Conservation (phyloP, 1,140 invertebrate genomes). For the Danaus plexippus region DNA sequence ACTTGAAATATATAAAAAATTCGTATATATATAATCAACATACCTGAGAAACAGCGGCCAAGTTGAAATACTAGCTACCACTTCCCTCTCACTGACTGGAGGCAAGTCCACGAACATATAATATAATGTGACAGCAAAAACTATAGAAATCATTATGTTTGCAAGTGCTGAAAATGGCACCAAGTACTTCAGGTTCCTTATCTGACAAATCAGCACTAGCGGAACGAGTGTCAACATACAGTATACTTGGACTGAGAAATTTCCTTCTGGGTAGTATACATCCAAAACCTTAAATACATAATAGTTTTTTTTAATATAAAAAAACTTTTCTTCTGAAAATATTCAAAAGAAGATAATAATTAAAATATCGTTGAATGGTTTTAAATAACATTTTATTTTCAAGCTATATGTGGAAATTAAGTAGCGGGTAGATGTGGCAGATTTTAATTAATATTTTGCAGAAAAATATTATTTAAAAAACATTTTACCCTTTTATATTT, state of each 20-base stretch:
- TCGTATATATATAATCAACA: slow-evolving; percentile 5
- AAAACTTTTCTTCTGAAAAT: too few species aligned
- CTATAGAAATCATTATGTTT: slow-evolving; percentile 77
- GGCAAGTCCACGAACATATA: slow-evolving; percentile 77
- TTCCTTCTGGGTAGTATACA: slow-evolving; percentile 43
- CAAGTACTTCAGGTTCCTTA: slow-evolving; percentile 80
- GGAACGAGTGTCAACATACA: slow-evolving; percentile 75
- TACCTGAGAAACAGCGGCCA: slow-evolving; percentile 79
- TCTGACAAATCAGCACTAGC: slow-evolving; percentile 75
- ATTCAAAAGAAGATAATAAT: too few species aligned
- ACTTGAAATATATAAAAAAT: too few species aligned
- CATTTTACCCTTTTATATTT: too few species aligned
- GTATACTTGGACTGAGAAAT: slow-evolving; percentile 65
- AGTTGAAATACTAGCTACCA: slow-evolving; percentile 62
- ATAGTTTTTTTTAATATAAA: neutral
- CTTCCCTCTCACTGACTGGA: slow-evolving; percentile 63
- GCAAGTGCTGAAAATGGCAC: slow-evolving; percentile 84
- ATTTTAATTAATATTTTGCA: too few species aligned
- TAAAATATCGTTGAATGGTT: too few species aligned
- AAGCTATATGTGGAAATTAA: too few species aligned
- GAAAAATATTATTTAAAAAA: too few species aligned
- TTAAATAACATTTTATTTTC: too few species aligned
- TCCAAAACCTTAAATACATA: slow-evolving; percentile 61
- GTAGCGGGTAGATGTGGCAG: too few species aligned
- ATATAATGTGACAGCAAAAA: slow-evolving; percentile 80